phyloP scores from a whole-genome alignment of 2,113 vertebrate species.

The Phylloscopus whistleri region DNA sequence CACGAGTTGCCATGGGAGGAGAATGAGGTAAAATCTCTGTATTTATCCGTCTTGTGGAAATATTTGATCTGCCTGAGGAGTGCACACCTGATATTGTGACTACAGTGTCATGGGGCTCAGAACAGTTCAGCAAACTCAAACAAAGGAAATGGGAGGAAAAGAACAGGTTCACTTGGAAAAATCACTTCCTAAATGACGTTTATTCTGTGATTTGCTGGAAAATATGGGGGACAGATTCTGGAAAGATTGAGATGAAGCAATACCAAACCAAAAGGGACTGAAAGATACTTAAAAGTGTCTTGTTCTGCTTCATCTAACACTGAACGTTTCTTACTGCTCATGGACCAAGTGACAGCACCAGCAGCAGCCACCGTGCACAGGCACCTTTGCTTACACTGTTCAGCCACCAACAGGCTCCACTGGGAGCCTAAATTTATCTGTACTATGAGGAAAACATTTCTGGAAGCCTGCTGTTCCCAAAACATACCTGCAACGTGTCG shows the following conservation, averaged over 20 bases:
- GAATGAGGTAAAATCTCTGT: not conserved
- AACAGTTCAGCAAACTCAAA: not conserved
- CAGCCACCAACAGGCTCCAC: not conserved
- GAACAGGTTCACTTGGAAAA: not conserved
- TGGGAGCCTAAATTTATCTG: not conserved
- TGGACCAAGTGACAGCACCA: not conserved
- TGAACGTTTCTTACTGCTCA: not conserved
- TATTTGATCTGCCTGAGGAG: not conserved
- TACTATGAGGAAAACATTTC: fast-evolving
- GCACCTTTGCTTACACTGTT: not conserved
- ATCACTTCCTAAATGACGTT: not conserved
- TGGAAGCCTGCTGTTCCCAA: not conserved
- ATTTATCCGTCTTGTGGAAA: not conserved
- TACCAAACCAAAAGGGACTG: not conserved
- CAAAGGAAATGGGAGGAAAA: not conserved
- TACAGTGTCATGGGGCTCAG: fast-evolving
- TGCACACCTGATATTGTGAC: not conserved
- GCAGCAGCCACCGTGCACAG: not conserved
- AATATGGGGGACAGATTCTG: not conserved
- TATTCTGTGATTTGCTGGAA: not conserved
- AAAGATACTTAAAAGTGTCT: not conserved
- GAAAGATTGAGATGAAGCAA: not conserved
- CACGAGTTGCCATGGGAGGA: not conserved
- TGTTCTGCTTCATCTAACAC: not conserved
- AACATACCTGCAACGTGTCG: fast-evolving